Evolutionary conservation across 2,888 invertebrate species (phyloP), one percentile per base, ranked within the genome.

Genomic region (Idaea dimidiata): DNA sequence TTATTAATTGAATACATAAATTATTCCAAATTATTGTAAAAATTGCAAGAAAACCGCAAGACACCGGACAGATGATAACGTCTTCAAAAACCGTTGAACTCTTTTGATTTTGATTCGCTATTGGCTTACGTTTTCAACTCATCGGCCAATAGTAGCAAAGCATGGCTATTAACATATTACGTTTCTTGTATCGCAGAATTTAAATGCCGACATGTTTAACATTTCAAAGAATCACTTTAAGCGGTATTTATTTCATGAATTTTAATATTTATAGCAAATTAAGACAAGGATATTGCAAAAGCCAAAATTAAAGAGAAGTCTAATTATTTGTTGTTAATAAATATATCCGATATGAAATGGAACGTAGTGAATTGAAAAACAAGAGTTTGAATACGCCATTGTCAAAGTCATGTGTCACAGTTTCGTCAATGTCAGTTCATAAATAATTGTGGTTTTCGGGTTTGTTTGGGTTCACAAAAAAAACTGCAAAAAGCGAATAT

Each of bases 1-100:
- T 74, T 71, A 67, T 72, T 73, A 31, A 62, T 69, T 66, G 62
- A 72, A 77, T 80, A 79, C 62, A 73, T 78, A 79, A 79, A 74
- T 79, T 76, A 69, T 80, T 77, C 78, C 77, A 70, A 80, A 88
- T 83, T 80, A 80, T 79, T 71, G 72, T 56, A 56, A 17, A 78
- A 67, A 67, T 62, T 61, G 59, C 16, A 18, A 77, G 79, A 81
- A 78, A 81, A 81, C 80, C 82, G 83, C 83, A 83, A 81, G 79
- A 84, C 84, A 89, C 88, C 82, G 84, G 87, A 88, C 82, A 79
- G 78, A 79, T 77, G 78, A 84, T 14, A 43, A 81, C 78, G 84
- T 83, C 81, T 86, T 82, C 80, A 85, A 89, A 91, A 91, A 90
- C 91, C 91, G 91, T 91, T 91, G 85, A 71, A 68, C 71, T 77